Evolutionary conservation across 2,797 vertebrate genomes (phyloP), one percentile per base, ranked within the genome.

Genomic region (Florisuga fusca): DNA sequence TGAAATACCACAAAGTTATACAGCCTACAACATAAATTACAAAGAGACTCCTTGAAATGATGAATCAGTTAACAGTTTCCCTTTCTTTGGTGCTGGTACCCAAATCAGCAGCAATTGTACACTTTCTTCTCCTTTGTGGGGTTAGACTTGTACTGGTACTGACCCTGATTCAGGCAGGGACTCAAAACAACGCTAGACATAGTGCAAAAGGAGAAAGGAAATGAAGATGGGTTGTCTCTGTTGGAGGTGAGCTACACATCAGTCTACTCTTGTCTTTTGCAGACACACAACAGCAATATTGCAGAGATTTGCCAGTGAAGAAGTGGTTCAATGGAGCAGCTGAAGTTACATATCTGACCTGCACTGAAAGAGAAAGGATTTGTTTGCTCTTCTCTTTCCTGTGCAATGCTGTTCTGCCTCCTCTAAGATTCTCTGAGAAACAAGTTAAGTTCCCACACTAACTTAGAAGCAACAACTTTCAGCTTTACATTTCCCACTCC

Each of bases 81-180:
- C 38, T 68, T 84, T 38, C 62, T 38, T 79, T 46, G 18, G 7
- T 68, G 73, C 50, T 45, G 36, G 18, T 15, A 33, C 26, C 50
- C 38, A 12, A 23, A 59, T 72, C 16, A 55, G 27, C 27, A 69
- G 26, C 41, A 34, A 46, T 14, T 7, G 19, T 11, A 29, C 31
- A 3, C 15, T 33, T n/a, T n/a, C n/a, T n/a, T n/a, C n/a, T n/a
- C n/a, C n/a, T n/a, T 38, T 41, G 27, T 3, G 1, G 13, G 6
- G 15, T 53, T 33, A 51, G 25, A 51, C 16, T 57, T 34, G 21
- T 27, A 51, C 43, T 66, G 38, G 16, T 66, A 43, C 31, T 48
- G 58, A 54, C 38, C 12, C 26, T 0, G 0, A 36, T n/a, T 27
- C 59, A 72, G 16, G 26, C 31, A 43, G 31, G 31, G 34, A 41